Percentiles rank a stretch among this genome's conserved stretches.
Evolutionary conservation across 2,797 vertebrate genomes (phyloP).

Genomic region (Gambusia yucatana): DNA sequence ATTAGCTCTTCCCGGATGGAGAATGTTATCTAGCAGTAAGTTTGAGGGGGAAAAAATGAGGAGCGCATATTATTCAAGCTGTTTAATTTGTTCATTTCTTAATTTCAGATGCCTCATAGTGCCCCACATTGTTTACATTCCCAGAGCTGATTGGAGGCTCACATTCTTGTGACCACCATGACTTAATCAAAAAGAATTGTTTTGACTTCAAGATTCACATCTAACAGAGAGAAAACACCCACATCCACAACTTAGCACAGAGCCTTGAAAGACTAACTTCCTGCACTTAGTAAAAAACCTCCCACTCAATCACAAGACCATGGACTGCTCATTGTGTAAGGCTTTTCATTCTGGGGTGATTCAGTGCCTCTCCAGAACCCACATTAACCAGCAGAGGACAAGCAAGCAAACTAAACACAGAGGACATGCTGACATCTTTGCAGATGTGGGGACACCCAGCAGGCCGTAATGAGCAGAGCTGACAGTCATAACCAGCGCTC

Average conservation of each 20-base stretch:
- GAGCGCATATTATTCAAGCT: slow-evolving; percentile 28
- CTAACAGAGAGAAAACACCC: slow-evolving; percentile 47
- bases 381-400: slow-evolving; percentile 45
- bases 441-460: slow-evolving; percentile 59
- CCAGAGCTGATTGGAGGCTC: slow-evolving; percentile 32
- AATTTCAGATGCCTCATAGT: neutral
- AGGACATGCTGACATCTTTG: slow-evolving; percentile 50
- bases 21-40: slow-evolving; percentile 52
- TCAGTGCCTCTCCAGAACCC: slow-evolving; percentile 17
- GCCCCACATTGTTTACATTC: slow-evolving; percentile 56
- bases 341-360: slow-evolving; percentile 40
- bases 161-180: slow-evolving; percentile 41
- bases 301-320: slow-evolving; percentile 54
- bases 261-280: slow-evolving; percentile 45
- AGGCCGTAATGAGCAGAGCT: slow-evolving; percentile 40
- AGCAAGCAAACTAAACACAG: slow-evolving; percentile 51
- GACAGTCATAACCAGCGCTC: slow-evolving; percentile 58
- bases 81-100: slow-evolving; percentile 22
- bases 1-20: slow-evolving; percentile 56
- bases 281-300: slow-evolving; percentile 61
- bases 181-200: slow-evolving; percentile 66
- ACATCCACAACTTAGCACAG: slow-evolving; percentile 42
- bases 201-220: slow-evolving; percentile 69
- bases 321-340: slow-evolving; percentile 26
- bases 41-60: slow-evolving; percentile 10